A percentile compares a stretch with the other conserved stretches of the same genome.
phyloP scores from a whole-genome alignment of 2,888 invertebrate genomes.

The Xylocampa areola region DNA sequence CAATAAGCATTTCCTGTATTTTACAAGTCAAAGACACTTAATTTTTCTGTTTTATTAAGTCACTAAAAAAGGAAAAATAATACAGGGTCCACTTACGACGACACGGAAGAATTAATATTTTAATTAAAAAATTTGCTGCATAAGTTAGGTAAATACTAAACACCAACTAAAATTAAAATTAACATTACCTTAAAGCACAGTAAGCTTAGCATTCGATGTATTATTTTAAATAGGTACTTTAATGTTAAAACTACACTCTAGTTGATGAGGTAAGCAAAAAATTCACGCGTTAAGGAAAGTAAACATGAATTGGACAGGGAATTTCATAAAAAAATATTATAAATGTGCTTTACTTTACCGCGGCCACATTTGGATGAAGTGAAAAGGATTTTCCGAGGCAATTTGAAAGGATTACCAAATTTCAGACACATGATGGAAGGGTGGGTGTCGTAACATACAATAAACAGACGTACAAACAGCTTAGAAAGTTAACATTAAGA shows the following conservation, averaged over 20 bases:
- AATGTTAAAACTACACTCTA: conserved; percentile 48
- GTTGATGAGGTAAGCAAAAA: conserved; percentile 49
- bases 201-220: conserved; percentile 20
- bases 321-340: conserved; percentile 37
- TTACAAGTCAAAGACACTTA: too few relatives aligned
- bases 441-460: conserved; percentile 36
- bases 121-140: too few relatives aligned
- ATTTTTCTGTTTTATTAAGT: too few relatives aligned
- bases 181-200: conserved; percentile 4
- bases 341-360: conserved; percentile 36
- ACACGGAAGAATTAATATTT: too few relatives aligned
- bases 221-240: conserved; percentile 41
- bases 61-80: too few relatives aligned
- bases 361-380: conserved; percentile 30
- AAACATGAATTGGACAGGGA: conserved; percentile 42
- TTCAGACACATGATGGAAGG: conserved; percentile 35
- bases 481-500: background rate
- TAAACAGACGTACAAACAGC: background rate
- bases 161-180: too few relatives aligned
- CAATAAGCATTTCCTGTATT: too few relatives aligned
- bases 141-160: too few relatives aligned
- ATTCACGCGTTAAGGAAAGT: conserved; percentile 35
- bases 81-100: too few relatives aligned
- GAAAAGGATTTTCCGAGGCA: conserved; percentile 24
- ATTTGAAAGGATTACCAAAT: conserved; percentile 32